Base-by-base conservation (phyloP, 1,140 invertebrate genomes). In the Thaumatotibia leucotreta region DNA sequence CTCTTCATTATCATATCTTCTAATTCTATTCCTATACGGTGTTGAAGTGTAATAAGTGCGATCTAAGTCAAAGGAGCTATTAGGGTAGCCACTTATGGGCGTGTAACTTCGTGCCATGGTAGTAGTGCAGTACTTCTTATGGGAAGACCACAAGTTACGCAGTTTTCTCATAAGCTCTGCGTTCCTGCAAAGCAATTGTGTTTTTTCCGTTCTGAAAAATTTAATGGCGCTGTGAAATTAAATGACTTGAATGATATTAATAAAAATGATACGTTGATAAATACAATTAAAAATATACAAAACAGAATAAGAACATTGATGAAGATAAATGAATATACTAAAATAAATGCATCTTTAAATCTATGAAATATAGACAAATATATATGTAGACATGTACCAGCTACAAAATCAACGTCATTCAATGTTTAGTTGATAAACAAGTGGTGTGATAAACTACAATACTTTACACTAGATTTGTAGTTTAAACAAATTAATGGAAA, bases 141-240 rank as follows among this genome's bases (percentile, higher is more conserved):
- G 93, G 84, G 92, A 92, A 77, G 79, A 88, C 93, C 93, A 93
- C 58, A 93, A 81, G 69, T 91, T 92, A 76, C 88, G 88, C 17
- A 93, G 86, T 75, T 92, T 93, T 80, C 91, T 90, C 92, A 93
- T 93, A 71, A 93, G 87, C 74, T 93, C 92, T 72, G 86, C 83
- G 72, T 93, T 93, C 79, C 91, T 92, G 76, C 88, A 91, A 82
- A 92, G 89, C 77, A 93, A 87, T 77, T 92, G 89, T 82, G 84
- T 79, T 78, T 89, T 92, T 76, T 93, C 93, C 75, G 79, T 76
- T 90, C 91, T 92, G 91, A 82, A 91, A 91, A 74, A 71, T 32
- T 22, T 29, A 35, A 65, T 29, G 6, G 31, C 2, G 14, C 17
- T 14, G 61, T 62, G 72, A 72, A 88, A 79, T 76, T 39, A 17